Conservation (phyloP, 2,888 invertebrate species). For the Tenthredo amoena region DNA sequence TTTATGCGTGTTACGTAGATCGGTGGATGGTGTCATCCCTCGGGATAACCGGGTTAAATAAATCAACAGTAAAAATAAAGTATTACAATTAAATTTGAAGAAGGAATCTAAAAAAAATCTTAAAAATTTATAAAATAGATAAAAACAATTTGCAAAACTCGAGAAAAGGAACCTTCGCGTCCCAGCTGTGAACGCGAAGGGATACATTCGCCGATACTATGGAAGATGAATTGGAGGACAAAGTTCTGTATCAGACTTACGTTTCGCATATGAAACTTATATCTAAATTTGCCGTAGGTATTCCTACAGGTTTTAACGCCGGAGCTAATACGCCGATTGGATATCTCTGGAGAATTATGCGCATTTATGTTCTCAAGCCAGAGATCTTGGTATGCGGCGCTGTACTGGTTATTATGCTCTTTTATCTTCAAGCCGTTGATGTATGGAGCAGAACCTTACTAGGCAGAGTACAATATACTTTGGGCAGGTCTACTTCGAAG, state of each 20-base stretch:
- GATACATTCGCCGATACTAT: conserved; percentile 78
- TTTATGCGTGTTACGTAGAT: conserved; percentile 25
- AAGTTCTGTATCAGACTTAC: conserved; percentile 92
- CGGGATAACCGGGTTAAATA: background rate
- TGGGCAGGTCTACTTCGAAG: conserved; percentile 82
- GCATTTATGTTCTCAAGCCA: conserved; percentile 89
- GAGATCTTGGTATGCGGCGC: conserved; percentile 88
- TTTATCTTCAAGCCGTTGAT: conserved; percentile 92
- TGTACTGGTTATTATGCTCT: conserved; percentile 85
- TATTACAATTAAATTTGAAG: background rate
- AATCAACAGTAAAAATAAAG: background rate
- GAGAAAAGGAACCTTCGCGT: background rate
- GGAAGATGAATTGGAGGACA: conserved; percentile 96
- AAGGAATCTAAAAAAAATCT: background rate
- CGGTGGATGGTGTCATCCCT: conserved; percentile 15
- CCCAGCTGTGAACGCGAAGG: background rate
- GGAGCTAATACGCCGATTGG: conserved; percentile 85
- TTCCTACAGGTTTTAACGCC: conserved; percentile 78
- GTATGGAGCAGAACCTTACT: conserved; percentile 89
- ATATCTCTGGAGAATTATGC: conserved; percentile 89
- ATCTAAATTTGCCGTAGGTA: conserved; percentile 89
- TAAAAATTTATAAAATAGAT: background rate
- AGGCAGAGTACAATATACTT: conserved; percentile 85
- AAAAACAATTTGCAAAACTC: background rate
- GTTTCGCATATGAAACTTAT: conserved; percentile 92